These are phyloP conservation scores for Lasiurus cinereus DNA, from an alignment of 2,113 vertebrate genomes.

Conservation along the genomic window DNA sequence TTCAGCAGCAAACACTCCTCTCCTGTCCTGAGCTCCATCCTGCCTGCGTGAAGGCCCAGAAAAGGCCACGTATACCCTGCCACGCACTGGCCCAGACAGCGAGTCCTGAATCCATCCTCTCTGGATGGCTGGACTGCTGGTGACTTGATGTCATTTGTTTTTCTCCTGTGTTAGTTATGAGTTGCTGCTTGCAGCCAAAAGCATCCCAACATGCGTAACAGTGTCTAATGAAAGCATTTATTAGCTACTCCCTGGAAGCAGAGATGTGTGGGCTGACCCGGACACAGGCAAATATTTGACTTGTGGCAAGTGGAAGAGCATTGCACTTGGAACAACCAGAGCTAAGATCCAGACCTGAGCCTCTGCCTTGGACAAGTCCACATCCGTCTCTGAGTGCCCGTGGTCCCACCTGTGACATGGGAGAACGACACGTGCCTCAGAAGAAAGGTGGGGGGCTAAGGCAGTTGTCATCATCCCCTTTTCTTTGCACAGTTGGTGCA, in stretches of 20 bases:
- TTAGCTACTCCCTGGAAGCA: neutral
- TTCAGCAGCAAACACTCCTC: neutral
- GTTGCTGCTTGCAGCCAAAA: neutral
- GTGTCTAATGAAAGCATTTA: neutral
- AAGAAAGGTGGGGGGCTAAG: neutral
- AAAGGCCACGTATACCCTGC: neutral
- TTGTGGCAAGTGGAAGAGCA: neutral
- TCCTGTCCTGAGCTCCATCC: neutral
- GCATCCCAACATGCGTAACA: neutral
- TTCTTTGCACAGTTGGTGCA: neutral
- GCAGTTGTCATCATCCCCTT: neutral
- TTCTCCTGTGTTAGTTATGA: neutral
- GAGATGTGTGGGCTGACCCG: neutral
- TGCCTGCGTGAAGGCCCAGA: neutral
- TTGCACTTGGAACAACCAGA: neutral
- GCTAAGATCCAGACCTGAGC: neutral
- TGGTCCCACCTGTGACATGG: neutral
- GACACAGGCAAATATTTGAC: neutral
- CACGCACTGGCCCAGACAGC: rapidly evolving
- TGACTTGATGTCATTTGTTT: neutral
- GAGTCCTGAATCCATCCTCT: neutral
- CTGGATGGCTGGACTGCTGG: neutral
- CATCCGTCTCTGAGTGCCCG: neutral
- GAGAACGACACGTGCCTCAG: neutral
- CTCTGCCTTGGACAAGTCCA: neutral